Percentiles rank a stretch among this genome's conserved stretches.
Conservation (phyloP, 1,140 invertebrate genomes). For the Aphelenchoides avenae region DNA sequence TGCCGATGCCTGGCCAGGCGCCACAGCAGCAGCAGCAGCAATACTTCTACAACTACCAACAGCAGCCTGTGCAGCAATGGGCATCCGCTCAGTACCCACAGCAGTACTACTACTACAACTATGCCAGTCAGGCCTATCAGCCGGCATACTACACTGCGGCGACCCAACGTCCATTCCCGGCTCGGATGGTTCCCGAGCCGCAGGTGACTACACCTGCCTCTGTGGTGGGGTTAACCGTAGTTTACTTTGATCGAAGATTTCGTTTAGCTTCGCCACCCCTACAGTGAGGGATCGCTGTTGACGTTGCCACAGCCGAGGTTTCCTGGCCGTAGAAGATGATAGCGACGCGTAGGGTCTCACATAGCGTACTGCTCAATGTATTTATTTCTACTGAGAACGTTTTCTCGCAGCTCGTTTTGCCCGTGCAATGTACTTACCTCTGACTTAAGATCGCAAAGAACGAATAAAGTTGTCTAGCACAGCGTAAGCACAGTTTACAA, state of each 20-base stretch:
- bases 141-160: background rate
- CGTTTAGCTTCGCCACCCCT: slow-evolving; percentile 36
- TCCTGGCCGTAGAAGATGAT: background rate
- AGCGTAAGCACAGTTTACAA: no score
- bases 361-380: background rate
- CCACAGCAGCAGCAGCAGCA: slow-evolving; percentile 4
- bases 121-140: slow-evolving; percentile 3
- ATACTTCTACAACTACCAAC: slow-evolving; percentile 6
- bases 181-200: slow-evolving; percentile 6
- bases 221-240: slow-evolving; percentile 8
- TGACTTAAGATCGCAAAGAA: no score
- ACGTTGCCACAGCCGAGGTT: slow-evolving; percentile 16
- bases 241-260: background rate
- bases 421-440: no score
- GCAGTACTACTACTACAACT: background rate
- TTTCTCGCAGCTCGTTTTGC: no score
- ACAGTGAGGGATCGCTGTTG: slow-evolving; percentile 24
- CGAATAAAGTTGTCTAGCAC: no score
- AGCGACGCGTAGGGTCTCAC: background rate
- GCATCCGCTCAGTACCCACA: background rate
- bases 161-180: slow-evolving; percentile 8
- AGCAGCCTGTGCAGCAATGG: slow-evolving; percentile 9
- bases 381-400: no score
- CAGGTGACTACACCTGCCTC: slow-evolving; percentile 7
- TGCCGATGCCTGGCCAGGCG: background rate